Evolutionary conservation across 2,797 vertebrate genomes (phyloP), one percentile per base, ranked within the genome.

Genomic region (Ptychobarbus kaznakovi): DNA sequence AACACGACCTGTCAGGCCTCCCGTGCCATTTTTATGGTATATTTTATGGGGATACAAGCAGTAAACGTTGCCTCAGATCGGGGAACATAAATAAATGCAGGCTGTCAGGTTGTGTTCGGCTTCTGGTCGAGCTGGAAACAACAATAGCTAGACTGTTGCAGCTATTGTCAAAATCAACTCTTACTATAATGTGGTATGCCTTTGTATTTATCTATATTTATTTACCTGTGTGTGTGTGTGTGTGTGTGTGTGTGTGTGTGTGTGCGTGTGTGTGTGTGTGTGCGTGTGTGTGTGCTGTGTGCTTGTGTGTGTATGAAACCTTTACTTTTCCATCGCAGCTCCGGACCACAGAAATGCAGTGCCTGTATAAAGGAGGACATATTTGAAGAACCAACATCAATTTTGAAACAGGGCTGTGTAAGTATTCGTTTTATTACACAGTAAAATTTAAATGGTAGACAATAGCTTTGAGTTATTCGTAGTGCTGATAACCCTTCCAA

Each of bases 301-400:
- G 32, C 32, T 32, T n/a, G 66, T 53, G 28, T 53, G 6, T 63
- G 10, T 35, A 10, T 68, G 11, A 84, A 53, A 28, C 20, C 25
- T 68, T 42, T 40, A 7, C 0, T 44, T 88, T 73, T 82, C 3
- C 6, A 46, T 88, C 88, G 6, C 80, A 99, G 98, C 87, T 94
- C 95, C n/a, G 98, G 98, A 73, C 97, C 98, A 61, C 97, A 99
- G 85, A 97, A 97, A 90, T 99, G 98, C 86, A 94, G 94, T 4
- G 97, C 97, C 84, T 99, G 98, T 81, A 97, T 99, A 86, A 96
- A 97, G 83, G 98, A 99, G 83, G 97, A 97, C 44, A 94, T 99
- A 81, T 99, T 97, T 16, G 98, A 99, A 90, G 98, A 99, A 69
- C 96, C 97, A 25, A 90, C 96, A 68, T 99, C 98, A 3, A 95